Base-by-base conservation (phyloP, 2,888 invertebrate species). In the Nemurella pictetii region DNA sequence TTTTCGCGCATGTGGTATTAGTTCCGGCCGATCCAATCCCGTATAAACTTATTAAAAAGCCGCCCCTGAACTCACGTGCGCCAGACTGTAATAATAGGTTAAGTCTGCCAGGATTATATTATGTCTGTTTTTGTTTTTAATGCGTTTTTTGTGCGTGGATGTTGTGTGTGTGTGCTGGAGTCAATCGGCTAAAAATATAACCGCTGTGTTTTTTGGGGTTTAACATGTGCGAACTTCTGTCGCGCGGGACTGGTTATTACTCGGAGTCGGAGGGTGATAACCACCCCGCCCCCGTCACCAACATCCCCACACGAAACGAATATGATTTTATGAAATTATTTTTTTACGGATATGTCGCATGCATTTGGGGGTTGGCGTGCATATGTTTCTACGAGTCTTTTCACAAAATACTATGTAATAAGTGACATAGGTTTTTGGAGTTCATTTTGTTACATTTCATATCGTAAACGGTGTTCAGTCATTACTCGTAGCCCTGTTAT, bases 211-310 rank as follows among this genome's bases (percentile, higher is more conserved):
- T 20, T 55, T 55, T 20, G 55, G 55, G 55, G 26, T 82, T 82
- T 82, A 36, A 82, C 82, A 82, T 82, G 82, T 82, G 82, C 82
- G 82, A 82, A 82, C 82, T 82, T 55, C 72, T 55, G 82, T 20
- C 27, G 28, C 9, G 26, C 36, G 82, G 7, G 82, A n/a, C n/a
- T n/a, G 2, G 78, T 78, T 78, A 29, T n/a, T 9, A 78, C 29
- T 82, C n/a, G n/a, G n/a, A n/a, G n/a, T n/a, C n/a, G 55, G 27
- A 27, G 81, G 78, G 78, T n/a, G 7, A 7, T 5, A 7, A n/a
- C 74, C 74, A 15, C n/a, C 78, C 78, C 78, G 78, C 2, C 55
- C 30, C 20, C n/a, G n/a, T n/a, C n/a, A n/a, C n/a, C n/a, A n/a
- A n/a, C n/a, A n/a, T n/a, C n/a, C n/a, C n/a, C n/a, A n/a, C n/a